A percentile compares a stretch with the other conserved stretches of the same genome.
These are phyloP conservation scores for Meloe dianella DNA, from an alignment of 2,888 invertebrate species.

Conservation along the genomic window DNA sequence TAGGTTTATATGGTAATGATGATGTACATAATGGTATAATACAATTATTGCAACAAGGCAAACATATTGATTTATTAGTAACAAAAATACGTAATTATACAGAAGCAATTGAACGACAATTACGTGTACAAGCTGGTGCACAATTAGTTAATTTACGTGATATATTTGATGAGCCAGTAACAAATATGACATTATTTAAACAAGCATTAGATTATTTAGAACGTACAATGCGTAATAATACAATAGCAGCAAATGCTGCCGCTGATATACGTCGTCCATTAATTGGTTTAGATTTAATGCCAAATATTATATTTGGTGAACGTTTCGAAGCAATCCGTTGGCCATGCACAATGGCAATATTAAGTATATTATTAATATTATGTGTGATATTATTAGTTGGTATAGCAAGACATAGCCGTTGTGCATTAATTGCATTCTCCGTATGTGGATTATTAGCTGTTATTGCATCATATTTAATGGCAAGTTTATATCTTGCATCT, in stretches of 20 bases:
- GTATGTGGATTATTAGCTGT: constrained; percentile 87
- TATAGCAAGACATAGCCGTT: constrained; percentile 85
- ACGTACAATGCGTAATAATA: constrained; percentile 75
- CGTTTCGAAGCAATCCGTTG: constrained; percentile 77
- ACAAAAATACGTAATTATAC: constrained; percentile 84
- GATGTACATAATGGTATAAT: constrained; percentile 90
- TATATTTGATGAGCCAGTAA: constrained; percentile 77
- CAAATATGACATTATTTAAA: constrained; percentile 78
- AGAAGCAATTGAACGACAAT: constrained; percentile 75
- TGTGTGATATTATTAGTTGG: constrained; percentile 90
- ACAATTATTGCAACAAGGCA: constrained; percentile 65
- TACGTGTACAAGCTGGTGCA: constrained; percentile 63
- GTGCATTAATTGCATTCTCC: constrained; percentile 87
- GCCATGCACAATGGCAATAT: constrained; percentile 88
- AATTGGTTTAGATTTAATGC: constrained; percentile 72
- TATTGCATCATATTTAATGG: constrained; percentile 86
- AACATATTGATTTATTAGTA: constrained; percentile 81
- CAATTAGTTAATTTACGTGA: constrained; percentile 76
- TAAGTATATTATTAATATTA: constrained; percentile 83
- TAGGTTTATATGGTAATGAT: constrained; percentile 93
- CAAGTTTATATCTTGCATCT: constrained; percentile 83
- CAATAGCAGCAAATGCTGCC: constrained; percentile 76
- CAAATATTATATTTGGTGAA: constrained; percentile 67
- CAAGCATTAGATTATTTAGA: constrained; percentile 73
- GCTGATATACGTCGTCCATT: constrained; percentile 77